Evolutionary conservation across 2,888 invertebrate species (phyloP).

Genomic region (Tetropium fuscum): DNA sequence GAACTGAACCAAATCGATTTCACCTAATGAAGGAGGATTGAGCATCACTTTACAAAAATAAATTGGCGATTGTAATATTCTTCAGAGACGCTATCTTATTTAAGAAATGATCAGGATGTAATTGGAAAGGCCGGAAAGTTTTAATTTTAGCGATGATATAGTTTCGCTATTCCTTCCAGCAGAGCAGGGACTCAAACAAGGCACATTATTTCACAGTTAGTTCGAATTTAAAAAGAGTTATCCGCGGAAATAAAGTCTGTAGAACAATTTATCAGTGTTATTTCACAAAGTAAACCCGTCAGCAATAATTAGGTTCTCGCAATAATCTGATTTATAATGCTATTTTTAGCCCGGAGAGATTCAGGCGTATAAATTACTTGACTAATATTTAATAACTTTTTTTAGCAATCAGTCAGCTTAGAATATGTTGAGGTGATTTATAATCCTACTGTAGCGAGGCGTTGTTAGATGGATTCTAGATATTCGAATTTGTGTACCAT

Average conservation of each 20-base stretch:
- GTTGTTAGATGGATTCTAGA: no score
- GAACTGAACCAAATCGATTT: no score
- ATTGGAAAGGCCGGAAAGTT: no score
- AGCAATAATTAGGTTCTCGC: constrained; percentile 45
- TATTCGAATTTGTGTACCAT: no score
- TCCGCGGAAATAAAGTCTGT: constrained; percentile 8
- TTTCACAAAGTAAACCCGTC: constrained; percentile 28
- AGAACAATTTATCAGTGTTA: constrained; percentile 25
- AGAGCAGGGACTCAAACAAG: neutral
- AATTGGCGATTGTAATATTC: no score
- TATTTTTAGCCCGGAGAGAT: constrained; percentile 17
- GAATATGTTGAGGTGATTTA: constrained; percentile 5
- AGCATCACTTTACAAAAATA: no score
- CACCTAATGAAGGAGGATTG: no score
- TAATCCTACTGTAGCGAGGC: neutral
- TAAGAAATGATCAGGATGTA: no score
- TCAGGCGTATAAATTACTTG: constrained; percentile 17
- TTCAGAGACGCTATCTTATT: no score
- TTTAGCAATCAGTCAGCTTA: constrained; percentile 9
- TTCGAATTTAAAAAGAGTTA: constrained; percentile 18
- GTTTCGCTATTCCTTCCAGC: neutral
- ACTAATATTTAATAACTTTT: constrained; percentile 17
- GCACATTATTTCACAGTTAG: constrained; percentile 4
- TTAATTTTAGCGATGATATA: neutral
- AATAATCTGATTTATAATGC: constrained; percentile 40